A percentile compares a stretch with the other conserved stretches of the same genome.
Conservation (phyloP, 2,113 vertebrate genomes). For the Antennarius striatus region DNA sequence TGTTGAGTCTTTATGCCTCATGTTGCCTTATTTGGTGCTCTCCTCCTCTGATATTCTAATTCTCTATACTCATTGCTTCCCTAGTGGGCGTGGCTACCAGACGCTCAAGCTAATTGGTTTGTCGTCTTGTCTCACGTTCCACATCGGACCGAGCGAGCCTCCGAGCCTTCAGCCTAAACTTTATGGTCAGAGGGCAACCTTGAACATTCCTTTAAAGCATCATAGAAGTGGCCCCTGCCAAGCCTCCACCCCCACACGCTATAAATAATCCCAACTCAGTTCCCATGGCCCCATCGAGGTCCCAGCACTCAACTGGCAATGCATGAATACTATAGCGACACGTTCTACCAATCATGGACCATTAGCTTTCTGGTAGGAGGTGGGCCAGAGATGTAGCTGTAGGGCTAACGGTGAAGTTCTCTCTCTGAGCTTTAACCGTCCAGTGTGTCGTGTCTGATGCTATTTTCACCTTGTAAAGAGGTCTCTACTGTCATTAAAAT, state of each 20-base stretch:
- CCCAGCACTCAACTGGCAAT: conserved; percentile 39
- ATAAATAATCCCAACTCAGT: conserved; percentile 73
- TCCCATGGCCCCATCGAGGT: conserved; percentile 75
- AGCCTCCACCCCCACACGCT: conserved; percentile 38
- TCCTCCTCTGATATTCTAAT: conserved; percentile 47
- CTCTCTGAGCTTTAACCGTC: too few species aligned
- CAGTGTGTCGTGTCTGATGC: too few species aligned
- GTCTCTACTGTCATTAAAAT: too few species aligned
- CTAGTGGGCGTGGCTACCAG: conserved; percentile 42
- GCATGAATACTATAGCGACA: conserved; percentile 13
- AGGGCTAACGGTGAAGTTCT: too few species aligned
- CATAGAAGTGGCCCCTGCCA: conserved; percentile 62
- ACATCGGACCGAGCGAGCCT: conserved; percentile 46
- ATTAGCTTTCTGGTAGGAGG: conserved; percentile 9
- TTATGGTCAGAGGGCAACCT: conserved; percentile 64
- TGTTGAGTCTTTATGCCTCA: conserved; percentile 11
- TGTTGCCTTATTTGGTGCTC: conserved; percentile 53
- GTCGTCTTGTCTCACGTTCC: conserved; percentile 59
- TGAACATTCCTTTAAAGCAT: conserved; percentile 76
- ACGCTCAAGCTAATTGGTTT: conserved; percentile 42
- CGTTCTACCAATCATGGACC: conserved; percentile 2
- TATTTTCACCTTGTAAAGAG: conserved; percentile 6
- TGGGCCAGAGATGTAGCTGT: not conserved
- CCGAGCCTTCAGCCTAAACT: conserved; percentile 43
- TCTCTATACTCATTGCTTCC: conserved; percentile 54